phyloP scores from a whole-genome alignment of 1,140 invertebrate genomes.

The Atta colombica region DNA sequence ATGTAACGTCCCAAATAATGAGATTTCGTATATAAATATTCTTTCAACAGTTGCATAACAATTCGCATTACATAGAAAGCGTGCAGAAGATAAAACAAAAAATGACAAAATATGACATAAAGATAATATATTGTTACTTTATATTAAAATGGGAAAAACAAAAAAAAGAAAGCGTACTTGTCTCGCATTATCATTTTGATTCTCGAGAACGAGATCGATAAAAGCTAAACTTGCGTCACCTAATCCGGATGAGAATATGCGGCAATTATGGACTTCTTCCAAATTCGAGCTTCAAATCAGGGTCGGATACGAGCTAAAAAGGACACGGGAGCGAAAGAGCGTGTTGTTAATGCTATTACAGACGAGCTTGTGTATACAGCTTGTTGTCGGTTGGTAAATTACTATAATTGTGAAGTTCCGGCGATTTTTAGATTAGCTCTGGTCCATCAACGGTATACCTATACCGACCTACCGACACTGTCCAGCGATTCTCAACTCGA shows the following conservation, averaged over 20 bases:
- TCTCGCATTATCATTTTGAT: slow-evolving; percentile 19
- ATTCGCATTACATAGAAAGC: neutral
- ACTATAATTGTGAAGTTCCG: slow-evolving; percentile 87
- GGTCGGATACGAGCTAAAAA: slow-evolving; percentile 69
- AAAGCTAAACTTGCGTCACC: neutral
- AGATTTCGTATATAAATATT: neutral
- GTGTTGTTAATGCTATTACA: slow-evolving; percentile 78
- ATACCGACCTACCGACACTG: slow-evolving; percentile 78
- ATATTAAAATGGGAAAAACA: neutral
- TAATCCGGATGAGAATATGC: slow-evolving; percentile 40
- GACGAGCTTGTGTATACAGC: slow-evolving; percentile 81
- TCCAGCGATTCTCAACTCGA: slow-evolving; percentile 76
- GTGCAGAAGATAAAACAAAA: neutral
- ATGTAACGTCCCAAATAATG: neutral
- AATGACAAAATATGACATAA: neutral
- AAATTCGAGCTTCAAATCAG: slow-evolving; percentile 58
- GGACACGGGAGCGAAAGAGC: slow-evolving; percentile 78
- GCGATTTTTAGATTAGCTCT: slow-evolving; percentile 86
- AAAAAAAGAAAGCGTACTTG: neutral
- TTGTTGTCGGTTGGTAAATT: slow-evolving; percentile 86
- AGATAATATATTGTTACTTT: slow-evolving; percentile 14
- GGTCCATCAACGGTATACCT: slow-evolving; percentile 84
- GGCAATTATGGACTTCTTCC: slow-evolving; percentile 44
- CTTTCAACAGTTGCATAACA: neutral
- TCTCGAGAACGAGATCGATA: slow-evolving; percentile 7